Percentiles rank a stretch among this genome's conserved stretches.
These are phyloP conservation scores for Dendroctonus valens DNA, from an alignment of 1,140 invertebrate genomes.

Conservation along the genomic window DNA sequence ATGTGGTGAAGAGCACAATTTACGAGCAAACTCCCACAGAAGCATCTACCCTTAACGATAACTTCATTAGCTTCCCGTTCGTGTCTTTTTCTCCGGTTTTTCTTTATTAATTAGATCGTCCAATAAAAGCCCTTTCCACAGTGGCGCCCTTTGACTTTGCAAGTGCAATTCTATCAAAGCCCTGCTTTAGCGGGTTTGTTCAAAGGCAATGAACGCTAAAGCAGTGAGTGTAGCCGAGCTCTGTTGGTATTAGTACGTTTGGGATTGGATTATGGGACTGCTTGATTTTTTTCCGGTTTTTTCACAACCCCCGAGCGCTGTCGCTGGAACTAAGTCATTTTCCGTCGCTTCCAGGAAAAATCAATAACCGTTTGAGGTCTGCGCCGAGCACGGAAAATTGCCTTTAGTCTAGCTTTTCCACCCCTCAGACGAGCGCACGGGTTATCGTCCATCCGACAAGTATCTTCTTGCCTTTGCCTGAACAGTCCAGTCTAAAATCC, in stretches of 20 bases:
- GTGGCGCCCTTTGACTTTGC: neutral
- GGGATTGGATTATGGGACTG: neutral
- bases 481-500: neutral
- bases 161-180: too few relatives aligned
- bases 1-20: conserved; percentile 2
- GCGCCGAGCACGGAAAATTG: conserved; percentile 26
- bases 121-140: conserved; percentile 18
- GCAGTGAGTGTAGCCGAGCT: too few relatives aligned
- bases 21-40: conserved; percentile 12
- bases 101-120: conserved; percentile 23
- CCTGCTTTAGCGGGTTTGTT: too few relatives aligned
- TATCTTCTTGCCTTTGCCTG: neutral
- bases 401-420: conserved; percentile 30
- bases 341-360: conserved; percentile 35
- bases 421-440: conserved; percentile 7
- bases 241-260: neutral
- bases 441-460: neutral
- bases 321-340: conserved; percentile 31
- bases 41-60: conserved; percentile 17
- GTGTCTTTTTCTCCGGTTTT: conserved; percentile 22
- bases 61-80: conserved; percentile 14
- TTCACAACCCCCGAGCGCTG: neutral
- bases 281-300: neutral
- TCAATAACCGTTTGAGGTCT: conserved; percentile 35
- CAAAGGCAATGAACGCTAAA: too few relatives aligned